Evolutionary conservation across 2,888 invertebrate species (phyloP), one percentile per base, ranked within the genome.

Genomic region (Ligdia adustata): DNA sequence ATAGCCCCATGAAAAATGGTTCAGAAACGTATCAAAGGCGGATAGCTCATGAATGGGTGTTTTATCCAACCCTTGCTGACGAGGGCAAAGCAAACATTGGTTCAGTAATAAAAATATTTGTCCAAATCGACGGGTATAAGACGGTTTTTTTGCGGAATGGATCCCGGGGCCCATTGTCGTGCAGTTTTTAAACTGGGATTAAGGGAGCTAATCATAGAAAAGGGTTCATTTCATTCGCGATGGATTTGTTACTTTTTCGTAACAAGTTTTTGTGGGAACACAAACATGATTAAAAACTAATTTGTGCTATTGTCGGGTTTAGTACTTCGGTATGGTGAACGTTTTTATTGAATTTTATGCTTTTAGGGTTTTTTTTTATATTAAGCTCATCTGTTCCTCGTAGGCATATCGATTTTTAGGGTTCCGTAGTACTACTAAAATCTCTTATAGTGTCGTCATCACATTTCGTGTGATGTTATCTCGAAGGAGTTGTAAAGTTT

Each of bases 21-120:
- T 60, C 69, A 71, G 74, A 75, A 75, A 67, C 66, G 69, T 79
- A 78, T 78, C 70, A 79, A 78, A 79, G 76, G 76, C 77, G 78
- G 72, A 75, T 77, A 70, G 74, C 69, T 72, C 66, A 72, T 80
- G 78, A 81, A 79, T 77, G 74, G 67, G 70, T 74, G 74, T 71
- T 77, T 77, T 76, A 75, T 75, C 69, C 73, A 75, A 82, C 79
- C 85, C 84, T 79, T 79, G 77, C 78, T 79, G 83, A 79, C 78
- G 77, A 82, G 80, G 75, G 79, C 75, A 77, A 70, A 64, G 78
- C 80, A 87, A 88, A 90, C 87, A 87, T 89, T 87, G 80, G 82
- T 82, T 80, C 78, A 79, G 84, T 86, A 84, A 87, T 86, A 85
- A 87, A 88, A 90, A 89, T 87, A 89, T 90, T 89, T 86, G 84